Percentiles rank a stretch among this genome's conserved stretches.
phyloP scores from a whole-genome alignment of 2,888 invertebrate genomes.

The Dichetophora obliterata region DNA sequence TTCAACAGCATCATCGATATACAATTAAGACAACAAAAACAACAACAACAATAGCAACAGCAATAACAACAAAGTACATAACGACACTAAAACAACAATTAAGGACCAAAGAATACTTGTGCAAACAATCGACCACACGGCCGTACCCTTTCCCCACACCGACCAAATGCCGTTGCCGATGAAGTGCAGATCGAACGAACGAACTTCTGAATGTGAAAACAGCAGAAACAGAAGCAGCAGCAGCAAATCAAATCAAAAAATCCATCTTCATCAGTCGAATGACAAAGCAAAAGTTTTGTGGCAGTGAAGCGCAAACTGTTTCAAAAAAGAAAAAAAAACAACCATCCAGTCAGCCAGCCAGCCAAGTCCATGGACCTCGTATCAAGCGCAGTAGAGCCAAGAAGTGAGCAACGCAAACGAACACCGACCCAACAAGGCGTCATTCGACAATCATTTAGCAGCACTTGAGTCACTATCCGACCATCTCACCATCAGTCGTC shows the following conservation, averaged over 20 bases:
- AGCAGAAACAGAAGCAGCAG: not conserved
- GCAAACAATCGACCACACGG: too few species aligned
- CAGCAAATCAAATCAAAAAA: conserved; percentile 24
- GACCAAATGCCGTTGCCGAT: too few species aligned
- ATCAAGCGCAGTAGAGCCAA: not conserved
- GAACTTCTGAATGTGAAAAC: conserved; percentile 27
- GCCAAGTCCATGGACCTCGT: not conserved
- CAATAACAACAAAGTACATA: conserved; percentile 11
- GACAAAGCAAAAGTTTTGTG: conserved; percentile 26
- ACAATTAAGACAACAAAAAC: conserved; percentile 26
- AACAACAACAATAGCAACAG: conserved; percentile 23
- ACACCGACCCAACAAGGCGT: not conserved
- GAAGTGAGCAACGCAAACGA: conserved; percentile 15
- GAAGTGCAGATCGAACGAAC: not conserved
- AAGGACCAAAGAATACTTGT: conserved; percentile 37
- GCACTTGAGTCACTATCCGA: not conserved
- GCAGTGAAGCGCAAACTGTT: conserved; percentile 7
- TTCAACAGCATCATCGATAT: conserved; percentile 28
- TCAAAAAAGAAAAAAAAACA: not conserved
- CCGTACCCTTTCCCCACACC: too few species aligned
- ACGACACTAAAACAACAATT: conserved; percentile 16
- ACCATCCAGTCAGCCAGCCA: not conserved
- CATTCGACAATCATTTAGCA: not conserved
- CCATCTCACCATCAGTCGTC: not conserved
- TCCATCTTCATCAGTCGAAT: conserved; percentile 35